Evolutionary conservation across 2,113 vertebrate species (phyloP).

Genomic region (Thunnus maccoyii): DNA sequence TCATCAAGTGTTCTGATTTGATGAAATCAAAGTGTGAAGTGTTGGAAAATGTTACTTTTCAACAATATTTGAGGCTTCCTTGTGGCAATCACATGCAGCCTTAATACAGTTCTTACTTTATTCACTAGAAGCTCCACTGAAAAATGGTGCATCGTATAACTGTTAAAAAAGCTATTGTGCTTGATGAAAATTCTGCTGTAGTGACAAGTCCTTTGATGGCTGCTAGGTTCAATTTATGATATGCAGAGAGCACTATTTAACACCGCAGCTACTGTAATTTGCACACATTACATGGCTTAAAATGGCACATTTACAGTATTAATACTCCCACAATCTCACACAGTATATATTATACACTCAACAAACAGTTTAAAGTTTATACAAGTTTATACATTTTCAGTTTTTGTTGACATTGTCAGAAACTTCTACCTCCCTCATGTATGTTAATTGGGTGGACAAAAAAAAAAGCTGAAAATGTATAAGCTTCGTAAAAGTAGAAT

Average conservation of each 20-base stretch:
- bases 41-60: slow-evolving; percentile 24
- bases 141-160: slow-evolving; percentile 9
- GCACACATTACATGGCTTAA: background rate
- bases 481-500: too few relatives aligned
- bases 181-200: slow-evolving; percentile 13
- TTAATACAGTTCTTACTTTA: slow-evolving; percentile 25
- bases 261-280: background rate
- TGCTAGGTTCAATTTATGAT: background rate
- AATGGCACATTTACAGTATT: background rate
- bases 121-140: slow-evolving; percentile 22
- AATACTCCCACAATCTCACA: background rate
- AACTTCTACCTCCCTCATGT: too few relatives aligned
- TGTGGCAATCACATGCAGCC: background rate
- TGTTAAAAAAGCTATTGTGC: slow-evolving; percentile 6
- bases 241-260: slow-evolving; percentile 1
- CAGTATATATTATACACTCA: background rate
- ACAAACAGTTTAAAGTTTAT: too few relatives aligned
- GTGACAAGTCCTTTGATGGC: slow-evolving; percentile 20
- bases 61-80: slow-evolving; percentile 8
- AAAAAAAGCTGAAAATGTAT: too few relatives aligned
- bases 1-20: slow-evolving; percentile 42
- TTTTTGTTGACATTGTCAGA: too few relatives aligned
- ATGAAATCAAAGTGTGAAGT: slow-evolving; percentile 16
- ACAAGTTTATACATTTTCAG: too few relatives aligned
- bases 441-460: too few relatives aligned